phyloP scores from a whole-genome alignment of 1,140 invertebrate genomes.

The Patella vulgata region DNA sequence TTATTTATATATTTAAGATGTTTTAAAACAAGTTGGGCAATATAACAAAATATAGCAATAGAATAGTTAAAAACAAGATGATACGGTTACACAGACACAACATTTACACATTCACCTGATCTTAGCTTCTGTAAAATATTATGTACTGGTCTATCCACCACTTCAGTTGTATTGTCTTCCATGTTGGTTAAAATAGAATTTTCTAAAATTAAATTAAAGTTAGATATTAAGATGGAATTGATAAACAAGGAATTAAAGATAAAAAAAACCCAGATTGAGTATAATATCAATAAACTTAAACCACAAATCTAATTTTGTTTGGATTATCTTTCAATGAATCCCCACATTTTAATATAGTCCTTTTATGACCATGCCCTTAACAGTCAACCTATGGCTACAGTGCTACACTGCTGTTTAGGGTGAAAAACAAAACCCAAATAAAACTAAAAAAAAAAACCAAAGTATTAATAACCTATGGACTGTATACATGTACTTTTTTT shows the following conservation, averaged over 20 bases:
- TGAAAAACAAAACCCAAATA: no score
- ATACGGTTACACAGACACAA: neutral
- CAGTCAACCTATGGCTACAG: no score
- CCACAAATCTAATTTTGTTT: neutral
- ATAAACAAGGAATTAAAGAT: neutral
- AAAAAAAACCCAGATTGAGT: neutral
- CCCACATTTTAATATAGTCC: neutral
- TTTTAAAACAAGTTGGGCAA: neutral
- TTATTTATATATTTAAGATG: neutral
- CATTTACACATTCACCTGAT: constrained; percentile 1
- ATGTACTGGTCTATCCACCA: constrained; percentile 2
- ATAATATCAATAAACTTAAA: neutral
- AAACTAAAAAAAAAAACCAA: no score
- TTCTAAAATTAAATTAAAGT: constrained; percentile 7
- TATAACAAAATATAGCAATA: neutral
- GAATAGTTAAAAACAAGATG: neutral
- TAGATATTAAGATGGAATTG: no score
- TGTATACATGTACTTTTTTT: no score
- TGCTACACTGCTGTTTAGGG: no score
- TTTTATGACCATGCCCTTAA: neutral
- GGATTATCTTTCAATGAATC: neutral
- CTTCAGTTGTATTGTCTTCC: constrained; percentile 13
- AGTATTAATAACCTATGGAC: no score
- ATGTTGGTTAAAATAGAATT: constrained; percentile 15
- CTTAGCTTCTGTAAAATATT: constrained; percentile 4